Conservation (phyloP, 2,113 vertebrate species). For the Artemisiospiza belli region DNA sequence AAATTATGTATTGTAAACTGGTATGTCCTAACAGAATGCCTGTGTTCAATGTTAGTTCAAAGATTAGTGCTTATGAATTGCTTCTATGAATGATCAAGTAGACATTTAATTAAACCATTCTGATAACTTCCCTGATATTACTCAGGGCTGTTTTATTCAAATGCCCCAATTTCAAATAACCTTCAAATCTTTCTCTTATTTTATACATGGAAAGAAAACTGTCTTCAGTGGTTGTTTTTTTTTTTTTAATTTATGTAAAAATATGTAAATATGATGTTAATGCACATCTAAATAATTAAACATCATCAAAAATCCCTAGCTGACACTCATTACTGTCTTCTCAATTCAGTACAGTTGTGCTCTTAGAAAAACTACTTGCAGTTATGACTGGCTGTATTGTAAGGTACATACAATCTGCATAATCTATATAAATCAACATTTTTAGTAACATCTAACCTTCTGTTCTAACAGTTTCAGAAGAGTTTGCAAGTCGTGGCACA, state of each 20-base stretch:
- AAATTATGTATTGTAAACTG: not conserved
- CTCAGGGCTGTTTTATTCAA: conserved; percentile 44
- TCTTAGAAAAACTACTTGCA: not conserved
- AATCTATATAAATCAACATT: not conserved
- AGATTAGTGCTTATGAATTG: conserved; percentile 43
- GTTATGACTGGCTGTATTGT: not conserved
- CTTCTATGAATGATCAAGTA: conserved; percentile 42
- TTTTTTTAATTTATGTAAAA: conserved; percentile 35
- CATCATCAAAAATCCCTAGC: not conserved
- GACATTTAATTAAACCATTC: conserved; percentile 35
- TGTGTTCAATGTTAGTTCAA: conserved; percentile 1
- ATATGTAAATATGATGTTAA: conserved; percentile 41
- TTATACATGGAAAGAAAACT: conserved; percentile 25
- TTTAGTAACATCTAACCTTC: not conserved
- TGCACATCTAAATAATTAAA: conserved; percentile 52
- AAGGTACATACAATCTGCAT: not conserved
- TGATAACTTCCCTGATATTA: conserved; percentile 44
- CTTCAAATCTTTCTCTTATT: conserved; percentile 36
- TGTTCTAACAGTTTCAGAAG: not conserved
- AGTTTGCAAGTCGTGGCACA: not conserved
- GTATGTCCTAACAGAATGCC: conserved; percentile 22
- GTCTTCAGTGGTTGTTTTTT: not conserved
- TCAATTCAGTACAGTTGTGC: not conserved
- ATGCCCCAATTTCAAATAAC: not conserved
- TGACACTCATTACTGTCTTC: conserved; percentile 27